Conservation (phyloP, 2,888 invertebrate species). For the Epinotia demarniana region DNA sequence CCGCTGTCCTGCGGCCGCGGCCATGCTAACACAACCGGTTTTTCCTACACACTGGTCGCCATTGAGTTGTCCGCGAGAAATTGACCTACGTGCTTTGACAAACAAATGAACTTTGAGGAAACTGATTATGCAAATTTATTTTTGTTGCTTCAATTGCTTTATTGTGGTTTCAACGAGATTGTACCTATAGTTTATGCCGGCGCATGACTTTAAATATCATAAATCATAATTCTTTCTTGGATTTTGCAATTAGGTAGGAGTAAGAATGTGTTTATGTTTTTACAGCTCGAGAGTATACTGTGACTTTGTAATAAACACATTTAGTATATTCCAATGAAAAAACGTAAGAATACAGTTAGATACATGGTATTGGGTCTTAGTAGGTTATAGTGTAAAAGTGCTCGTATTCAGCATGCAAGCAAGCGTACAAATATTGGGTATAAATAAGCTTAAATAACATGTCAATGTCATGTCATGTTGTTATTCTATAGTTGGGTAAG, state of each 20-base stretch:
- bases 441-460: too few relatives aligned
- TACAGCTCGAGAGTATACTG: neutral
- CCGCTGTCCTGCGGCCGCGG: slow-evolving; percentile 55
- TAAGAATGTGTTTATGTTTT: slow-evolving; percentile 1
- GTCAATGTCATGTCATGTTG: too few relatives aligned
- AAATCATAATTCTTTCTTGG: too few relatives aligned
- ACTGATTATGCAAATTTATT: slow-evolving; percentile 27
- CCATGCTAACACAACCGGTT: slow-evolving; percentile 58
- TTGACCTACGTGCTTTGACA: slow-evolving; percentile 59
- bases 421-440: too few relatives aligned
- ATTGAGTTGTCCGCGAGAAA: slow-evolving; percentile 58
- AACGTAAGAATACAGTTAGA: too few relatives aligned
- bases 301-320: too few relatives aligned
- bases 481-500: too few relatives aligned
- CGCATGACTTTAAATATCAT: neutral
- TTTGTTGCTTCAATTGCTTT: slow-evolving; percentile 2
- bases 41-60: slow-evolving; percentile 50
- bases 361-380: too few relatives aligned
- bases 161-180: neutral
- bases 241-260: neutral
- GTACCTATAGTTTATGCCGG: neutral
- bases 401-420: too few relatives aligned
- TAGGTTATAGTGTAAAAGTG: too few relatives aligned
- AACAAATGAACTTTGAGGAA: slow-evolving; percentile 51
- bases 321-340: too few relatives aligned